Evolutionary conservation across 2,797 vertebrate genomes (phyloP), one percentile per base, ranked within the genome.

Genomic region (Anas georgica): DNA sequence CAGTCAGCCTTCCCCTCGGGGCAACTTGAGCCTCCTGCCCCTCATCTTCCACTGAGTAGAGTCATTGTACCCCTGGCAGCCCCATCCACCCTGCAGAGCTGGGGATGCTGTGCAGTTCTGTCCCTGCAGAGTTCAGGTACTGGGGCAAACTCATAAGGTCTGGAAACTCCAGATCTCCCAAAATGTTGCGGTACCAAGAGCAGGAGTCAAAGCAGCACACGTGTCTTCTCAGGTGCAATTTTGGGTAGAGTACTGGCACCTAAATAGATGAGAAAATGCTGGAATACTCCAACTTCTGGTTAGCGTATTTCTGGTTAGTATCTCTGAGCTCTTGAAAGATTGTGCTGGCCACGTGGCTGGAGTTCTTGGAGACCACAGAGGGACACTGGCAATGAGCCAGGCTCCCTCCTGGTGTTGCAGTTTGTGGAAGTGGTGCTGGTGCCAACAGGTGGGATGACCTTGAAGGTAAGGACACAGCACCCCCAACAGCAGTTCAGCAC

Each of bases 41-140:
- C 67, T 20, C 25, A 20, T 28, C 17, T 31, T 37, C n/a, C 6
- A 1, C 43, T n/a, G 81, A 17, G 66, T 23, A 66, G 75, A 66
- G 39, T 58, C 7, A 1, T 16, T 0, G 0, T 11, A 2, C 17
- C 12, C 50, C 62, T 62, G 3, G 0, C 33, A 25, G 43, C 14
- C 28, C 54, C 58, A 9, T 4, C 54, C 13, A 5, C 37, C 31
- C 72, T 54, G 26, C 60, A 31, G 43, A 5, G 8, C 41, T 16
- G 26, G 29, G 1, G 4, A 4, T 33, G 60, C 50, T 74, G 75
- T 37, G 54, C 67, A 29, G 23, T 7, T 21, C 12, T 50, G 46
- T 2, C 41, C 35, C 37, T 4, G 10, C 16, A 54, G 17, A 79
- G n/a, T 50, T 76, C 13, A 3, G 37, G 6, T 22, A 2, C 48